Base-by-base conservation (phyloP, 2,113 vertebrate species). In the Salvelinus sp. region DNA sequence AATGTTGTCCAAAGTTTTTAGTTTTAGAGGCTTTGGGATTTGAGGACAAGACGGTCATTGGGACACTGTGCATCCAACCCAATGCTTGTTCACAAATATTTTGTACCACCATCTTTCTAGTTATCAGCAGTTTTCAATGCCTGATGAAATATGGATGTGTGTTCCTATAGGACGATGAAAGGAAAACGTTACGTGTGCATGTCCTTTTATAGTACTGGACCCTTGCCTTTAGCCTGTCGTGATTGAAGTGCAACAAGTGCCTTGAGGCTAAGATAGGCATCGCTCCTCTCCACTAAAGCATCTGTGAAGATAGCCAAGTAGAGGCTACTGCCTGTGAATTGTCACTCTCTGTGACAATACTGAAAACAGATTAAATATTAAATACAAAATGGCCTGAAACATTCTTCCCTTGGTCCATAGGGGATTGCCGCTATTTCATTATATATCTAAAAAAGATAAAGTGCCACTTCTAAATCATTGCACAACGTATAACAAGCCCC, bases 71-170 rank as follows among this genome's bases (percentile, higher is more conserved):
- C 13, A 4, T 62, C 6, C 58, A 62, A 22, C 0, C 3, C n/a
- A 62, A n/a, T 2, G 58, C 33, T n/a, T 60, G 30, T 44, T 16
- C 33, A 25, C 25, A 74, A 64, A 74, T 68, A 23, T 48, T 33
- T n/a, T 18, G 30, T 18, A 28, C 33, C 22, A 57, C 73, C 33
- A 68, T 77, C 65, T 63, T 47, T 70, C 50, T 69, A 74, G 69
- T 64, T 78, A 80, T 76, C 58, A 30, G 73, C 60, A 65, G 76
- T 74, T 82, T 79, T 70, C 68, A 67, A 68, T 33, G 28, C 30
- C 60, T 74, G 74, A 86, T 93, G 62, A 92, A 93, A 88, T 86
- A 91, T 89, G 66, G 44, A 92, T 90, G 74, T 27, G 2, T 22
- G 83, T 81, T 80, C 83, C 77, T 58, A 73, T 72, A 23, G 5